phyloP scores from a whole-genome alignment of 2,888 invertebrate species.

The Hirtodrosophila duncani region DNA sequence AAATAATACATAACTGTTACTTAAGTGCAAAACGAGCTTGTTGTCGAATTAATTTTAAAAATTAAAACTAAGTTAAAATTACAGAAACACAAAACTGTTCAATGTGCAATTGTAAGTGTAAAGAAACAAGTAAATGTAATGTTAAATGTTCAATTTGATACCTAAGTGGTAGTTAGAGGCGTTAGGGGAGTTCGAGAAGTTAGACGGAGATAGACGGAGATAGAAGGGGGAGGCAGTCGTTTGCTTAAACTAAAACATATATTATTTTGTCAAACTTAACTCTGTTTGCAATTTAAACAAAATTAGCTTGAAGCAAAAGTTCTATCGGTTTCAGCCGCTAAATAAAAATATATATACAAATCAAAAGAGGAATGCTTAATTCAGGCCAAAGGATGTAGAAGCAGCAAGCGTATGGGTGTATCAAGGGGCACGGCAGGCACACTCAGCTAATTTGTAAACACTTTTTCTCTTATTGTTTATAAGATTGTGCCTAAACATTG shows the following conservation, averaged over 20 bases:
- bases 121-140: conserved; percentile 44
- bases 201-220: background rate
- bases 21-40: conserved; percentile 74
- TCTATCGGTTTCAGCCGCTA: conserved; percentile 68
- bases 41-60: conserved; percentile 66
- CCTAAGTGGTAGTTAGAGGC: conserved; percentile 27
- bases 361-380: conserved; percentile 22
- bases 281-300: conserved; percentile 39
- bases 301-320: conserved; percentile 63
- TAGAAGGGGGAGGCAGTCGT: background rate
- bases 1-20: conserved; percentile 45
- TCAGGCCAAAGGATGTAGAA: conserved; percentile 15
- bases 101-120: conserved; percentile 22
- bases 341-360: conserved; percentile 4
- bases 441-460: no score
- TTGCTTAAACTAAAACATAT: conserved; percentile 3
- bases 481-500: no score
- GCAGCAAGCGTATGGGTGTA: no score
- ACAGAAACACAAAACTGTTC: conserved; percentile 10
- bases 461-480: no score
- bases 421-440: no score
- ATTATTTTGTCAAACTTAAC: conserved; percentile 27
- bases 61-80: conserved; percentile 48
- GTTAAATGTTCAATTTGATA: conserved; percentile 51
- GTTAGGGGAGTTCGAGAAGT: background rate